Evolutionary conservation across 2,797 vertebrate species (phyloP).

Genomic region (Aulostomus chinensis): DNA sequence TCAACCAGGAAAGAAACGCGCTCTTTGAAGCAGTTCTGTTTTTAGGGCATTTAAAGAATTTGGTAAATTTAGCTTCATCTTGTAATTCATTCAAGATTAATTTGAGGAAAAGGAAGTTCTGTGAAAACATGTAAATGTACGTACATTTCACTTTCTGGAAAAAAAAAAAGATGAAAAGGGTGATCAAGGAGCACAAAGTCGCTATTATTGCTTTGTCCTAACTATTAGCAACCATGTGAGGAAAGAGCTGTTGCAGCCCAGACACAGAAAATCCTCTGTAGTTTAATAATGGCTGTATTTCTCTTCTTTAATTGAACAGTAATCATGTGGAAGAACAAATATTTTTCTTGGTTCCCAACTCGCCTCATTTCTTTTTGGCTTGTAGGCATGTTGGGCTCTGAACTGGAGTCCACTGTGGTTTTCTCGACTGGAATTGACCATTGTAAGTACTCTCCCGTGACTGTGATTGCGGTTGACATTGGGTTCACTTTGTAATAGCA

Average conservation of each 20-base stretch:
- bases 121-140: not conserved
- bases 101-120: too few relatives aligned
- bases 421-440: slow-evolving; percentile 54
- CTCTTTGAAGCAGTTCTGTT: too few relatives aligned
- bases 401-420: slow-evolving; percentile 59
- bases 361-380: slow-evolving; percentile 51
- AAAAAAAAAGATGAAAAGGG: slow-evolving; percentile 41
- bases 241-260: slow-evolving; percentile 59
- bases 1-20: too few relatives aligned
- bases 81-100: too few relatives aligned
- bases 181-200: slow-evolving; percentile 41
- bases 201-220: slow-evolving; percentile 30
- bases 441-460: slow-evolving; percentile 64
- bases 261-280: slow-evolving; percentile 73
- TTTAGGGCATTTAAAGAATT: too few relatives aligned
- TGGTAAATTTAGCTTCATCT: too few relatives aligned
- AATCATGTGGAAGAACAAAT: slow-evolving; percentile 79
- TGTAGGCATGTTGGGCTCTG: slow-evolving; percentile 42
- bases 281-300: slow-evolving; percentile 66
- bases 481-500: slow-evolving; percentile 60
- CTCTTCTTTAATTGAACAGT: slow-evolving; percentile 71
- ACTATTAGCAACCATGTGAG: slow-evolving; percentile 40
- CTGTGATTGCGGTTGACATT: slow-evolving; percentile 66
- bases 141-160: slow-evolving; percentile 2
- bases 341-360: slow-evolving; percentile 74